phyloP scores from a whole-genome alignment of 2,113 vertebrate species.

The Orycteropus afer region DNA sequence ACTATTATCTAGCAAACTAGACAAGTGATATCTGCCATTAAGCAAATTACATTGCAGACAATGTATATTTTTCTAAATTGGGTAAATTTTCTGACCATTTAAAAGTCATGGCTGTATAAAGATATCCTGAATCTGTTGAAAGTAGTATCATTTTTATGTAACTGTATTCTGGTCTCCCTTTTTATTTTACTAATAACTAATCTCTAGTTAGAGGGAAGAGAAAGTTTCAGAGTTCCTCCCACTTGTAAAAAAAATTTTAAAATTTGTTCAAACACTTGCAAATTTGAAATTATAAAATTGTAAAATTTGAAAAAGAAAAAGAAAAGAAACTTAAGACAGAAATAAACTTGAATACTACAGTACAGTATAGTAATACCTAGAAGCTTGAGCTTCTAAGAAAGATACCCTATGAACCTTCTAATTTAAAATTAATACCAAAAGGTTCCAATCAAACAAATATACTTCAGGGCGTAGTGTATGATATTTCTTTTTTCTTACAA shows the following conservation, averaged over 20 bases:
- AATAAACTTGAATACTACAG: conserved; percentile 29
- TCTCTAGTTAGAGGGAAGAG: conserved; percentile 54
- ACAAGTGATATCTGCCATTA: not conserved
- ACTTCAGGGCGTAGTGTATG: not conserved
- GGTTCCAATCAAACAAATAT: not conserved
- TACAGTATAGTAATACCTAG: not conserved
- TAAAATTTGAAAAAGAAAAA: conserved; percentile 56
- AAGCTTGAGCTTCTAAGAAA: conserved; percentile 26
- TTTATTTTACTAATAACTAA: conserved; percentile 41
- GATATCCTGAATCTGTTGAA: not conserved
- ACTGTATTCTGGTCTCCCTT: not conserved
- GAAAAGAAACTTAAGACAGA: conserved; percentile 35
- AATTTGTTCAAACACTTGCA: conserved; percentile 23
- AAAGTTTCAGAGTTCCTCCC: conserved; percentile 20
- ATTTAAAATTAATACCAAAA: conserved; percentile 5
- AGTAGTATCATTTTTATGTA: not conserved
- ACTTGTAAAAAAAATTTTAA: conserved; percentile 30
- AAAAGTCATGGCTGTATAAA: not conserved
- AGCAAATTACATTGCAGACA: not conserved
- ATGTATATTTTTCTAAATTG: not conserved
- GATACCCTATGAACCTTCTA: not conserved
- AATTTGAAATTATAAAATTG: not conserved
- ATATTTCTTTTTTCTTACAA: conserved; percentile 2
- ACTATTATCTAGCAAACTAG: not conserved
- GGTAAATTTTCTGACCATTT: not conserved